Evolutionary conservation across 1,140 invertebrate species (phyloP).

Genomic region (Heliconius hermathena): DNA sequence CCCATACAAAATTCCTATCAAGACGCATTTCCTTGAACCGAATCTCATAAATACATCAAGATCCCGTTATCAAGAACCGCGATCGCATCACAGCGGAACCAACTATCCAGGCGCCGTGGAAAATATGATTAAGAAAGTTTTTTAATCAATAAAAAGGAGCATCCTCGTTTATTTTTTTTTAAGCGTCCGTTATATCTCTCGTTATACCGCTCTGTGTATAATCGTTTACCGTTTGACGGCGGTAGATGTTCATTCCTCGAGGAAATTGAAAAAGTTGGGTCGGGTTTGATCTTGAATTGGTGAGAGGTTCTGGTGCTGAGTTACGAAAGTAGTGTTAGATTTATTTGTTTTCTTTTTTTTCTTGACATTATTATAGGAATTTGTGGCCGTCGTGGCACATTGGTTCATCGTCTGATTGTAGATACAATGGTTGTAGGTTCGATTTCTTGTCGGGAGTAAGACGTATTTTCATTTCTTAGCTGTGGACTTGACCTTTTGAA

Average conservation of each 20-base stretch:
- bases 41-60: neutral
- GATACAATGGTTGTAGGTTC: too few species aligned
- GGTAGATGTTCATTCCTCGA: neutral
- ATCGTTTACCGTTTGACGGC: conserved; percentile 1
- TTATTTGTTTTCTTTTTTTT: too few species aligned
- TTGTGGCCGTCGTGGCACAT: too few species aligned
- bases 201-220: neutral
- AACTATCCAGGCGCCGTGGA: neutral
- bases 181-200: conserved; percentile 1
- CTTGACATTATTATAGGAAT: too few species aligned
- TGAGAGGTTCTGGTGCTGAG: neutral
- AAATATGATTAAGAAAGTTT: conserved; percentile 14
- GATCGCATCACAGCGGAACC: neutral
- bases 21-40: neutral
- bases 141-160: conserved; percentile 9
- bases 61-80: neutral
- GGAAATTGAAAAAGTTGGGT: neutral
- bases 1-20: neutral
- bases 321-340: too few species aligned
- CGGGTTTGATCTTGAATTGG: neutral
- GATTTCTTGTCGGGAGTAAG: too few species aligned
- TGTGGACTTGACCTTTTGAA: too few species aligned
- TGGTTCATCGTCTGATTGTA: too few species aligned
- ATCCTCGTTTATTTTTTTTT: neutral
- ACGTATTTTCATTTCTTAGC: too few species aligned